Percentiles rank a stretch among this genome's conserved stretches.
Conservation (phyloP, 2,888 invertebrate genomes). For the Vanessa cardui region DNA sequence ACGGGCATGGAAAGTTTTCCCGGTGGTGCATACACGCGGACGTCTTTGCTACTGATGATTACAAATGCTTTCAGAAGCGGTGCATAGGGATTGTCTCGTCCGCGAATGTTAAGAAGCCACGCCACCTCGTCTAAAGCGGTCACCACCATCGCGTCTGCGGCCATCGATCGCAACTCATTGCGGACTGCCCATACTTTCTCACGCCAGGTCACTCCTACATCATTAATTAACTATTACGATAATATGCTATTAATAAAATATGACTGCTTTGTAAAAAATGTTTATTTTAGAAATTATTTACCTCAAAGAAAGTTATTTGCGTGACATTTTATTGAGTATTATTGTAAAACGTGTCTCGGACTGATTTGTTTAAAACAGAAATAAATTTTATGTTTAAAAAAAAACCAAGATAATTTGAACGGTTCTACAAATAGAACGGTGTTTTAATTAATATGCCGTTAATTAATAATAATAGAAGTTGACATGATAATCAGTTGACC, state of each 20-base stretch:
- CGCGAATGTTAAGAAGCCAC: constrained; percentile 95
- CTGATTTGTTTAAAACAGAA: too few species aligned
- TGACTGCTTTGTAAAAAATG: too few species aligned
- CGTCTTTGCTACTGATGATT: constrained; percentile 84
- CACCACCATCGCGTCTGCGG: constrained; percentile 90
- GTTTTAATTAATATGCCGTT: too few species aligned
- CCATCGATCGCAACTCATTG: constrained; percentile 82
- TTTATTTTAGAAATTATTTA: too few species aligned
- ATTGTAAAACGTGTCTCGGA: too few species aligned
- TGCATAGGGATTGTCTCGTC: constrained; percentile 90
- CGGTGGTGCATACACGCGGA: constrained; percentile 87
- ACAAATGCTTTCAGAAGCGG: constrained; percentile 91
- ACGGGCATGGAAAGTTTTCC: constrained; percentile 84
- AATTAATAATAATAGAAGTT: too few species aligned
- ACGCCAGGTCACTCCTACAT: constrained; percentile 86
- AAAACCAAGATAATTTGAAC: too few species aligned
- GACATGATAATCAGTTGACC: constrained; percentile 57
- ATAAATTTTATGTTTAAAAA: too few species aligned
- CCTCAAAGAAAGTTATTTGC: too few species aligned
- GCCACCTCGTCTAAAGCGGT: constrained; percentile 93
- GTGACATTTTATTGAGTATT: too few species aligned
- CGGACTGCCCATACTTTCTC: constrained; percentile 88
- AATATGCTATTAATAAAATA: neutral
- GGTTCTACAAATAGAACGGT: too few species aligned
- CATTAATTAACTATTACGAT: constrained; percentile 7